Base-by-base conservation (phyloP, 2,113 vertebrate species). In the Barbus barbus region DNA sequence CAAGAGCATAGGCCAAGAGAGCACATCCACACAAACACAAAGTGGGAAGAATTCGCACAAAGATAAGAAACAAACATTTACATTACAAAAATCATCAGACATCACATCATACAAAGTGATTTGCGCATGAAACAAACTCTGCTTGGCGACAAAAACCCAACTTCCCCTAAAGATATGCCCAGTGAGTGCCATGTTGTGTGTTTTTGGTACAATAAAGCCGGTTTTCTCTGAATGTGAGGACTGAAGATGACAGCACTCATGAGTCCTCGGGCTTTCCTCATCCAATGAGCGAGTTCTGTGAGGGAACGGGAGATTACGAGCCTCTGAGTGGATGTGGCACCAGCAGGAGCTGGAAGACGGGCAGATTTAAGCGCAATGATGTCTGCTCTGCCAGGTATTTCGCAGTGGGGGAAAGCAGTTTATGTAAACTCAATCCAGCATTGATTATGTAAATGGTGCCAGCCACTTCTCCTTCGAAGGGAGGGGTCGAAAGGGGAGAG, bases 401-500 rank as follows among this genome's bases (percentile, higher is more conserved):
- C 12, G 18, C 53, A 75, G 73, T 51, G 58, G 61, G 46, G 9
- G 36, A 28, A 78, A 86, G 53, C 26, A 4, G 56, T 63, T 86
- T 78, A 83, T 44, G 56, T 74, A 85, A 82, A 85, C 24, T 85
- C 58, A 65, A 63, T 53, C 61, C 16, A 82, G 60, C 56, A 72
- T 69, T 60, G 81, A 86, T 86, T 86, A 86, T 83, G 81, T 83
- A 86, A 83, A 83, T 86, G 33, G 53, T 46, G 51, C 65, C 56
- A 60, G 65, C 22, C 51, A 38, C 51, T 83, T 86, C 41, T 51
- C n/a, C 26, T 60, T 36, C 18, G 33, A 63, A 56, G 72, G 44
- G 24, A 38, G 24, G 56, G 46, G 79, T 65, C 14, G 41, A 56
- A 38, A 67, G 8, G 28, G 79, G 2, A 63, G 31, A 65, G 60